Evolutionary conservation across 2,888 invertebrate species (phyloP), one percentile per base, ranked within the genome.

Genomic region (Graphium colonna): DNA sequence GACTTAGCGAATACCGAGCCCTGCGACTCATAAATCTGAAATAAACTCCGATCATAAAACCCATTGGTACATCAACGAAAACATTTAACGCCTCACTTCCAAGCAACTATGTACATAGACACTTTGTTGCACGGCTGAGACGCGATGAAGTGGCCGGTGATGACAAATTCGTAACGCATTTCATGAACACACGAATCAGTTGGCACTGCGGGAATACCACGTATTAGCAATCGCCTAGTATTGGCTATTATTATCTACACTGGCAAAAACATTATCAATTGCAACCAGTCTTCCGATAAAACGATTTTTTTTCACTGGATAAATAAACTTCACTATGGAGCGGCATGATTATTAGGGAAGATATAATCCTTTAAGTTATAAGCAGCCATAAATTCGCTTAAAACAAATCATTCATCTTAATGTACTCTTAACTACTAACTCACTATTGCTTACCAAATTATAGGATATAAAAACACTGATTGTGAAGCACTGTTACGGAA

Each of bases 31-130:
- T 44, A 53, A 43, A 47, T 46, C 52, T 39, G 15, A 43, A 44
- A 44, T 51, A 36, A 38, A 39, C 36, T 18, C 17, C 39, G 38
- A 44, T 44, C 44, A 51, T 51, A 51, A 51, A 51, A 38, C 26
- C 38, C 10, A 13, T 28, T 13, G 16, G 39, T 38, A 44, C 38
- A 39, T 36, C 43, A 38, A 44, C 38, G 44, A 51, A 51, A 51
- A 51, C 26, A 38, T 51, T 51, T 51, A n/a, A 42, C 50, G 21
- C 26, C 49, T 31, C 9, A 31, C 16, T 31, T 28, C 31, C 17
- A 18, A 49, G 12, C 17, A 33, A 49, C 41, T 17, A 49, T 41
- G 49, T 50, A 33, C 3, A 33, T 9, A 33, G 9, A 33, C 33
- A 10, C 9, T 3, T 10, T 33, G 26, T 26, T 26, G 26, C 33